Percentiles rank a stretch among this genome's conserved stretches.
phyloP scores from a whole-genome alignment of 2,888 invertebrate species.

The Andrena marginata region DNA sequence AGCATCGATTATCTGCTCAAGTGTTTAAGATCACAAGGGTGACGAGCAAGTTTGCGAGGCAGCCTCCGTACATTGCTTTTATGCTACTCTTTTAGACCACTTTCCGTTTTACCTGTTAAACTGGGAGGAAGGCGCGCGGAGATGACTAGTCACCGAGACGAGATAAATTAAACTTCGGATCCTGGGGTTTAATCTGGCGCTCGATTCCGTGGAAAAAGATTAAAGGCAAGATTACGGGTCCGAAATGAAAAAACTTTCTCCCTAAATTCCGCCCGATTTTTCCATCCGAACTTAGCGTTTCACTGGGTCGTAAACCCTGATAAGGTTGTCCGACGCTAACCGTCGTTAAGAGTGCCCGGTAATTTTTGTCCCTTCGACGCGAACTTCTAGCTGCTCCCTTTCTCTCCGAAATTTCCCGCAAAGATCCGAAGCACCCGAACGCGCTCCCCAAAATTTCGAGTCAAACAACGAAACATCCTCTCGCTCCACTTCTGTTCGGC shows the following conservation, averaged over 20 bases:
- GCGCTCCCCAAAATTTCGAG: too few species aligned
- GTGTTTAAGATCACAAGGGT: too few species aligned
- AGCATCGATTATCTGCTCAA: too few species aligned
- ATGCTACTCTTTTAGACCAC: background rate
- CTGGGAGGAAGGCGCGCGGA: background rate
- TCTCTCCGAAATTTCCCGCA: background rate
- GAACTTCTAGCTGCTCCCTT: background rate
- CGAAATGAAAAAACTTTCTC: slow-evolving; percentile 43
- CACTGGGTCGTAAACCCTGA: slow-evolving; percentile 30
- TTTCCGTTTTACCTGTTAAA: background rate
- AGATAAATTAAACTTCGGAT: slow-evolving; percentile 27
- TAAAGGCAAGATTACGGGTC: slow-evolving; percentile 18
- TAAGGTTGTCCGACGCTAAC: slow-evolving; percentile 10
- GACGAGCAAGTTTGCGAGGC: too few species aligned
- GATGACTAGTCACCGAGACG: background rate
- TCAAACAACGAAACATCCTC: too few species aligned
- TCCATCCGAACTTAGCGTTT: background rate
- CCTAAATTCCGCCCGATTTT: slow-evolving; percentile 25
- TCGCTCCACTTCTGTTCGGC: background rate
- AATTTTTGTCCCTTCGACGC: slow-evolving; percentile 4
- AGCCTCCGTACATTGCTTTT: background rate
- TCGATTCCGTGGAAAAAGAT: slow-evolving; percentile 16
- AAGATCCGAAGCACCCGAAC: background rate
- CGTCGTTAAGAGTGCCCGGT: slow-evolving; percentile 7
- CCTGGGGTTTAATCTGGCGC: slow-evolving; percentile 6